Evolutionary conservation across 2,113 vertebrate genomes (phyloP).

Genomic region (Brachyhypopomus gauderio): DNA sequence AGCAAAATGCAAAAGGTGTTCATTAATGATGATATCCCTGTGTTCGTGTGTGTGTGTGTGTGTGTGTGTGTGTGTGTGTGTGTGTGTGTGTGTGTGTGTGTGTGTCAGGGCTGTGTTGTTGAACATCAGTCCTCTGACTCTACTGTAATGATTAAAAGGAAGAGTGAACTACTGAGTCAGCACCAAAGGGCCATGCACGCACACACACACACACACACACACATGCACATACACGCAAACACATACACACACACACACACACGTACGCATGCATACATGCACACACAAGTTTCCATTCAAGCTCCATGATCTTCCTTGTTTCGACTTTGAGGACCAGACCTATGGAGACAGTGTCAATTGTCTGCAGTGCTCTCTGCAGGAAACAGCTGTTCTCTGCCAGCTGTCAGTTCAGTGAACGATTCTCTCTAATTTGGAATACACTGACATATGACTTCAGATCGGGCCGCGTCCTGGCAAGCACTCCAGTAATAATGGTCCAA

Average conservation of each 20-base stretch:
- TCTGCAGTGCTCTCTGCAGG: background rate
- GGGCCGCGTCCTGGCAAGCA: conserved; percentile 50
- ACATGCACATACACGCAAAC: conserved; percentile 1
- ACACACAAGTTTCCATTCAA: background rate
- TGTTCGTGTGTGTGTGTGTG: conserved; percentile 22
- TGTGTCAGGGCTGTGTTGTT: conserved; percentile 6
- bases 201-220: background rate
- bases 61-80: conserved; percentile 15
- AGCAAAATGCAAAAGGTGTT: conserved; percentile 35
- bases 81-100: conserved; percentile 29
- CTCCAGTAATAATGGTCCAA: conserved; percentile 43
- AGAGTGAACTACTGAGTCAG: conserved; percentile 3
- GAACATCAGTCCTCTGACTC: background rate
- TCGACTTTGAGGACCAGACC: background rate
- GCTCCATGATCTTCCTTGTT: too few relatives aligned
- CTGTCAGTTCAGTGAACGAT: conserved; percentile 23
- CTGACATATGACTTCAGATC: conserved; percentile 29
- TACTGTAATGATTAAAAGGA: conserved; percentile 22
- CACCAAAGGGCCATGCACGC: background rate
- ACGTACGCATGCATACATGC: background rate
- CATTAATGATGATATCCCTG: conserved; percentile 6
- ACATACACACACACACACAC: background rate
- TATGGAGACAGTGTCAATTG: background rate
- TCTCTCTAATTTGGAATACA: conserved; percentile 30
- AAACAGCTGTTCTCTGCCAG: background rate